phyloP scores from a whole-genome alignment of 2,113 vertebrate species.

The Tetrao urogallus region DNA sequence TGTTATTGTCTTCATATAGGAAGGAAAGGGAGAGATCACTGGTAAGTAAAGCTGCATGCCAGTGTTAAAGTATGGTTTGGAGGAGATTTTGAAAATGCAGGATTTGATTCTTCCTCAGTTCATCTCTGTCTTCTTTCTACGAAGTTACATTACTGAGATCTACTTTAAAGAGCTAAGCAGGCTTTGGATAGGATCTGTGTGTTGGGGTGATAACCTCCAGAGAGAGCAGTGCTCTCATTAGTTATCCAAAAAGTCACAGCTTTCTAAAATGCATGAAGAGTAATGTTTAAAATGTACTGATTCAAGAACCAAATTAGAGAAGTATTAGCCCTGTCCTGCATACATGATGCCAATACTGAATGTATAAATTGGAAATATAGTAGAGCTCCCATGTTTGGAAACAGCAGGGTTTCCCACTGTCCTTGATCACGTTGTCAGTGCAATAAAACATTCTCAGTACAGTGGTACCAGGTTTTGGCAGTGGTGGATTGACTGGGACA shows the following conservation, averaged over 20 bases:
- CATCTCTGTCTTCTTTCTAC: not conserved
- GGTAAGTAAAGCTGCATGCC: not conserved
- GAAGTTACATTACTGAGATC: not conserved
- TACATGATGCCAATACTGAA: rapidly evolving
- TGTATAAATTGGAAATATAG: not conserved
- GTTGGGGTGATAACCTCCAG: not conserved
- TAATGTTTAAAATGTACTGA: not conserved
- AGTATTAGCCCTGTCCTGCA: not conserved
- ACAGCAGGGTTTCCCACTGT: not conserved
- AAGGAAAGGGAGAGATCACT: not conserved
- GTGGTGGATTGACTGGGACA: not conserved
- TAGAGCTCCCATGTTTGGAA: rapidly evolving
- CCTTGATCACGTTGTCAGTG: not conserved
- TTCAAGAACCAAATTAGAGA: not conserved
- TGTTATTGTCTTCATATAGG: not conserved
- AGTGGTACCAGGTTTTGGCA: not conserved
- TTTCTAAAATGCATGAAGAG: not conserved
- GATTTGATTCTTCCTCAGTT: not conserved
- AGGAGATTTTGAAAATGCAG: not conserved
- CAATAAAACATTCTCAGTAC: not conserved
- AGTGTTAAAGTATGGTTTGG: not conserved
- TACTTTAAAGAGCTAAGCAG: not conserved
- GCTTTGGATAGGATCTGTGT: not conserved
- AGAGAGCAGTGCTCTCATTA: not conserved
- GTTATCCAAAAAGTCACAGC: not conserved